Base-by-base conservation (phyloP, 2,113 vertebrate species). In the Ia io region DNA sequence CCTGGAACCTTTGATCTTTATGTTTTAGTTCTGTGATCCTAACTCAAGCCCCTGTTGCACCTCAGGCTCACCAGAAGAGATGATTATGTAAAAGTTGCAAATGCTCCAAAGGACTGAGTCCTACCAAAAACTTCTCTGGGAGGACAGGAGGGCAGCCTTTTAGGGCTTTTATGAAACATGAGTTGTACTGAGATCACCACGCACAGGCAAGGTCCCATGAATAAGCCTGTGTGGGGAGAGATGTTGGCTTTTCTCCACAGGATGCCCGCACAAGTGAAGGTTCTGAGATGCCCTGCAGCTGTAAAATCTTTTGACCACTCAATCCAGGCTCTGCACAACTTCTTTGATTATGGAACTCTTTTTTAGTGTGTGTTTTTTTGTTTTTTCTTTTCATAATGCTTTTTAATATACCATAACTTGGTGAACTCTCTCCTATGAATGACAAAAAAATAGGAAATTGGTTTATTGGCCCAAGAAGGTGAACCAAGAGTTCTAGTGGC, bases 1-100 rank as follows among this genome's bases (percentile, higher is more conserved):
- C 42, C 80, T 93, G 70, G 49, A 84, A 10, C 1, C 67, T 94
- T 96, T 90, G 86, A 73, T 95, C 73, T 90, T 51, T 65, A 4
- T 76, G 69, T 71, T 70, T 94, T 8, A 71, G 9, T 25, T 37
- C 56, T 93, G 9, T 71, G 28, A 82, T 90, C 76, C 59, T 42
- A 69, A 77, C 32, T 80, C 16, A 79, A 95, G 74, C 6, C 17
- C 28, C 13, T 20, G 22, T 84, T 84, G 53, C 22, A 65, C 30
- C 28, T 49, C 10, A 51, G 73, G 44, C 44, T 84, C n/a, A 56
- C 42, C 61, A 76, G 14, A 12, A 90, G 35, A 78, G 30, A 20
- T 44, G 69, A 71, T 71, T 42, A 49, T 32, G 20, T 23, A 40
- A 94, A 90, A 90, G 44, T 37, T 16, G 12, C 32, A 18, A 91